Percentiles rank a stretch among this genome's conserved stretches.
These are phyloP conservation scores for Drosophila anomelani DNA, from an alignment of 2,888 invertebrate species.

Conservation along the genomic window DNA sequence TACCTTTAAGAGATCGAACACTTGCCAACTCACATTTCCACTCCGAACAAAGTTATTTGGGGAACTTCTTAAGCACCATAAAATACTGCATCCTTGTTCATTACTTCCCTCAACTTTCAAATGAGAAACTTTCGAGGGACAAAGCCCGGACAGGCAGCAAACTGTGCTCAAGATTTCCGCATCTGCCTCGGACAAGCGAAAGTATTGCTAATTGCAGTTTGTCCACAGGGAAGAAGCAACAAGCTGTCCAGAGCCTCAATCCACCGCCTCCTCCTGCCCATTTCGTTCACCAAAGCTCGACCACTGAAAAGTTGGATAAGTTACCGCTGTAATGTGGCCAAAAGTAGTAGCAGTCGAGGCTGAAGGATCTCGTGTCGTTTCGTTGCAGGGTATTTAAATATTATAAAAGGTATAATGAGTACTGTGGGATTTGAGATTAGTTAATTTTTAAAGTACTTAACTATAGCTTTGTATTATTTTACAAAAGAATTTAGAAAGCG, in stretches of 20 bases:
- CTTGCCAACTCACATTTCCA: slow-evolving; percentile 29
- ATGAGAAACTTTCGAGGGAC: slow-evolving; percentile 37
- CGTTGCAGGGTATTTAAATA: neutral
- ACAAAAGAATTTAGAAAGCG: neutral
- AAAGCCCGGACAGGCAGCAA: slow-evolving; percentile 20
- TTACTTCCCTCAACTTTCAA: slow-evolving; percentile 32
- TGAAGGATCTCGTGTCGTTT: slow-evolving; percentile 24
- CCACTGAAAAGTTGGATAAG: slow-evolving; percentile 57
- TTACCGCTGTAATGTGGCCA: slow-evolving; percentile 58
- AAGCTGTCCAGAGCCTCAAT: slow-evolving; percentile 32
- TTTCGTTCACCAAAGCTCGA: slow-evolving; percentile 2
- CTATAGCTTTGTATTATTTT: neutral
- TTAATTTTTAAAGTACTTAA: neutral
- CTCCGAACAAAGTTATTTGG: slow-evolving; percentile 18
- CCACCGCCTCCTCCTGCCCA: neutral
- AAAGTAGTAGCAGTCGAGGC: slow-evolving; percentile 38
- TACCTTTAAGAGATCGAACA: slow-evolving; percentile 27
- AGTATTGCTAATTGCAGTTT: slow-evolving; percentile 62
- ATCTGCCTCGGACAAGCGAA: slow-evolving; percentile 38
- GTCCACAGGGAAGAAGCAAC: slow-evolving; percentile 52
- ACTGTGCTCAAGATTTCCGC: slow-evolving; percentile 36
- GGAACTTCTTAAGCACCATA: slow-evolving; percentile 31
- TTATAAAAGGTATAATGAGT: neutral
- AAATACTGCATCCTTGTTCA: slow-evolving; percentile 41
- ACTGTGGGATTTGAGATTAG: neutral